phyloP scores from a whole-genome alignment of 1,140 invertebrate genomes.

The Fragariocoptes setiger region DNA sequence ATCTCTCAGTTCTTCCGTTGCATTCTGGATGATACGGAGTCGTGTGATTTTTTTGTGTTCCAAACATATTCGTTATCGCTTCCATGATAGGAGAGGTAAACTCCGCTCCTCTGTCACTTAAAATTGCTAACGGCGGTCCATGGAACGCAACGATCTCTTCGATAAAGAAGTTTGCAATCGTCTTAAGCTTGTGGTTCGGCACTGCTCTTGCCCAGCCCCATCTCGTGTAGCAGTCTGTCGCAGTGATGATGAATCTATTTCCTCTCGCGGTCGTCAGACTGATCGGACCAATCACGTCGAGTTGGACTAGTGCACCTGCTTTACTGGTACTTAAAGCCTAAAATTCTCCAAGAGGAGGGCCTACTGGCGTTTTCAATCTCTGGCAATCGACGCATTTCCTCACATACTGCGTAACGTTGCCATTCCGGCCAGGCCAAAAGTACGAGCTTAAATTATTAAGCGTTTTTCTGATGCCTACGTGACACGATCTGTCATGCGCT shows the following conservation, averaged over 20 bases:
- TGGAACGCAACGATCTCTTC: neutral
- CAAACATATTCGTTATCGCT: too few relatives aligned
- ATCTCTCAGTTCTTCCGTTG: neutral
- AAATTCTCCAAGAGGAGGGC: too few relatives aligned
- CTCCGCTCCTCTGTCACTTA: slow-evolving; percentile 1
- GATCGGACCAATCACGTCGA: neutral
- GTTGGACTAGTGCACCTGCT: too few relatives aligned
- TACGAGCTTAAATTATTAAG: too few relatives aligned
- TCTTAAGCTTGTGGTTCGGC: neutral
- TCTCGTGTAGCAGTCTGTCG: neutral
- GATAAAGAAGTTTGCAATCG: neutral
- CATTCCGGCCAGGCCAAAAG: too few relatives aligned
- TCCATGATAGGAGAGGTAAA: neutral
- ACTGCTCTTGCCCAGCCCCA: neutral
- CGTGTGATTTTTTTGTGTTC: neutral
- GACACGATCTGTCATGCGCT: too few relatives aligned
- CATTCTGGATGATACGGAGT: neutral
- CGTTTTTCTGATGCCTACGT: too few relatives aligned
- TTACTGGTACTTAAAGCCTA: too few relatives aligned
- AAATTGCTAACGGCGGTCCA: neutral
- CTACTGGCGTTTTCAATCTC: too few relatives aligned
- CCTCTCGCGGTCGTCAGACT: neutral
- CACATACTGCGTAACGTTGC: too few relatives aligned
- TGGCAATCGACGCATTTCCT: too few relatives aligned
- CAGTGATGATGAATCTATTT: neutral